Percentiles rank a stretch among this genome's conserved stretches.
These are phyloP conservation scores for Drosophila trapezifrons DNA, from an alignment of 1,140 invertebrate species.

Conservation along the genomic window DNA sequence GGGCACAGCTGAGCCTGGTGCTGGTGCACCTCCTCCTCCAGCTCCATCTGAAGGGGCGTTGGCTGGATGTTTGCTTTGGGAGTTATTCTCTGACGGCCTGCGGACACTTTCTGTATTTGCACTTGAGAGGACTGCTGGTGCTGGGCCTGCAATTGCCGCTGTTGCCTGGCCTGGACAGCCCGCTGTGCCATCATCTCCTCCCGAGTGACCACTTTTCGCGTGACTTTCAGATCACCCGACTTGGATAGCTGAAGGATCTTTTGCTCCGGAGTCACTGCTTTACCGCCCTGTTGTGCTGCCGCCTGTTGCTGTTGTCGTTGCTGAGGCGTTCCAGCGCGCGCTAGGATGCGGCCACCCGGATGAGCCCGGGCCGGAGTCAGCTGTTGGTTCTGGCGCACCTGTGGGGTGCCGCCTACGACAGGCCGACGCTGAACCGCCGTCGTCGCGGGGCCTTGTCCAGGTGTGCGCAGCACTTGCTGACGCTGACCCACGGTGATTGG, in stretches of 20 bases:
- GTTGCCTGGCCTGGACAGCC: conserved; percentile 53
- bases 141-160: conserved; percentile 55
- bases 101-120: conserved; percentile 54
- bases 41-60: conserved; percentile 50
- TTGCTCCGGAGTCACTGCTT: conserved; percentile 77
- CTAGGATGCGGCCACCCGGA: conserved; percentile 28
- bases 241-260: conserved; percentile 82
- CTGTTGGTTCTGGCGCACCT: conserved; percentile 27
- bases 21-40: conserved; percentile 62
- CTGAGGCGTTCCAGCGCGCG: conserved; percentile 37
- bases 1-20: conserved; percentile 77
- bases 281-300: conserved; percentile 15
- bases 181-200: conserved; percentile 69
- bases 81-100: conserved; percentile 61
- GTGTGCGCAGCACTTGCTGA: conserved; percentile 58
- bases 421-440: conserved; percentile 48
- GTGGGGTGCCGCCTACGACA: conserved; percentile 21
- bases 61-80: conserved; percentile 23
- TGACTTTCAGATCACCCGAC: conserved; percentile 81
- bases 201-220: conserved; percentile 79
- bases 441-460: conserved; percentile 33
- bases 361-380: conserved; percentile 17
- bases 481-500: conserved; percentile 61
- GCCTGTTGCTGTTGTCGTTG: conserved; percentile 35
- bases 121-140: conserved; percentile 52